Evolutionary conservation across 1,140 invertebrate genomes (phyloP).

Genomic region (Drosophila fuyamai): DNA sequence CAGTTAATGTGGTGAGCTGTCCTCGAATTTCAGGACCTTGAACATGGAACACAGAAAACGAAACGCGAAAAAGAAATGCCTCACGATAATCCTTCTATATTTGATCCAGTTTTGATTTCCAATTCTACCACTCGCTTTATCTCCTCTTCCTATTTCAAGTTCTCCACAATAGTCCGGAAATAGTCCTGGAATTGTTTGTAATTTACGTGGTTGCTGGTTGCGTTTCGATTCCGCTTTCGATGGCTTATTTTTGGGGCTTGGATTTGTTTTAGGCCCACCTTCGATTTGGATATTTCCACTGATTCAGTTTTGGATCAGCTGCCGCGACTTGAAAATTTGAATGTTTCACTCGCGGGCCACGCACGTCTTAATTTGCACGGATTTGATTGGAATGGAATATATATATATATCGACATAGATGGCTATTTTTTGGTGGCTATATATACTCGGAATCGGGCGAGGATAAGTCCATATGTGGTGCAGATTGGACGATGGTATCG

Average conservation of each 20-base stretch:
- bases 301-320: background rate
- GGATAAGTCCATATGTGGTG: conserved; percentile 11
- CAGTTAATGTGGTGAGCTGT: background rate
- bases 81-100: background rate
- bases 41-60: conserved; percentile 31
- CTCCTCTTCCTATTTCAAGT: background rate
- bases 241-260: background rate
- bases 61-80: conserved; percentile 14
- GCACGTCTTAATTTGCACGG: conserved; percentile 40
- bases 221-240: background rate
- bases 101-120: background rate
- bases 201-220: background rate
- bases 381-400: conserved; percentile 17
- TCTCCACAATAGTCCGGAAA: background rate
- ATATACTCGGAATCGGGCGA: background rate
- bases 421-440: background rate
- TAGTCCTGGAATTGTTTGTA: background rate
- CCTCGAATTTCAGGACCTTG: conserved; percentile 34
- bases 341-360: conserved; percentile 53
- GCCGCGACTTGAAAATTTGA: conserved; percentile 54
- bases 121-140: background rate
- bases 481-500: background rate
- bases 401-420: conserved; percentile 20
- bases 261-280: background rate
- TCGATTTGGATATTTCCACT: background rate